Conservation (phyloP, 92 coral and sea anemone genomes). For the Actinostola sp. region DNA sequence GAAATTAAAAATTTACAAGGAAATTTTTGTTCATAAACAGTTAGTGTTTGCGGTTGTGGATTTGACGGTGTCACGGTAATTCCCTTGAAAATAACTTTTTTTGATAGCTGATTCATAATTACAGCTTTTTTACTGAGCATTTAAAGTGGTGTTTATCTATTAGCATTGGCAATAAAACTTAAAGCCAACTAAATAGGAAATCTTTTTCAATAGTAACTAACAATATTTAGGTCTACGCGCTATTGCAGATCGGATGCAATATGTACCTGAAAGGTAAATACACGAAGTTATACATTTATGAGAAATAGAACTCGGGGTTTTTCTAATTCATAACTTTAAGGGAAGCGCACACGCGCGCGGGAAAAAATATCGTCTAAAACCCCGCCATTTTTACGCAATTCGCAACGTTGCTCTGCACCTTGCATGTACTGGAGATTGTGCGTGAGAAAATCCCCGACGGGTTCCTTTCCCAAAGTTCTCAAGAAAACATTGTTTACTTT, state of each 20-base stretch:
- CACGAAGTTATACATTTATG: neutral
- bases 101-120: neutral
- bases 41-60: conserved; percentile 24
- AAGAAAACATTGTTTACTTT: conserved; percentile 1
- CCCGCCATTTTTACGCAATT: too few species aligned
- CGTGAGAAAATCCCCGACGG: too few species aligned
- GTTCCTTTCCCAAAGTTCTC: too few species aligned
- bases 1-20: conserved; percentile 35
- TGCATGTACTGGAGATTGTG: too few species aligned
- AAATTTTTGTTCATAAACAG: conserved; percentile 9
- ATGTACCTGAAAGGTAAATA: neutral
- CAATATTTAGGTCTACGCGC: neutral
- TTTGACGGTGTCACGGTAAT: neutral
- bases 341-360: too few species aligned
- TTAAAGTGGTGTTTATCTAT: neutral
- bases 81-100: neutral
- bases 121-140: neutral
- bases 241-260: conserved; percentile 3
- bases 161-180: neutral
- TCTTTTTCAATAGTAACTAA: neutral
- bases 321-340: neutral
- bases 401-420: too few species aligned
- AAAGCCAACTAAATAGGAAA: neutral
- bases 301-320: neutral
- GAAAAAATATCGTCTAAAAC: too few species aligned